Percentiles rank a stretch among this genome's conserved stretches.
phyloP scores from a whole-genome alignment of 1,140 invertebrate genomes.

The Onthophagus taurus region DNA sequence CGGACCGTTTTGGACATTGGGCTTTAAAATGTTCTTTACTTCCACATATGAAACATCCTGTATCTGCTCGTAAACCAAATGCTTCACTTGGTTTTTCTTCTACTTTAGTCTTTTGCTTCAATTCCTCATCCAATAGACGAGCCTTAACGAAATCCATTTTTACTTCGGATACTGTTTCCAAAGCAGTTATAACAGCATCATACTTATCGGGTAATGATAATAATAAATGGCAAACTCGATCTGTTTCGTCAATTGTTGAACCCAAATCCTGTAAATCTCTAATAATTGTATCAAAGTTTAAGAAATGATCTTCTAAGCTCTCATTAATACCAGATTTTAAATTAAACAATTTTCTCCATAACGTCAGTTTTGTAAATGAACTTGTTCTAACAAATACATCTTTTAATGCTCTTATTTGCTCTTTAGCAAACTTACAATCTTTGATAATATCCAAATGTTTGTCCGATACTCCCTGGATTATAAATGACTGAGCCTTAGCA shows the following conservation, averaged over 20 bases:
- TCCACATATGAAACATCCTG: conserved; percentile 12
- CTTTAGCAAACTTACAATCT: conserved; percentile 13
- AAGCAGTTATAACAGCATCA: conserved; percentile 10
- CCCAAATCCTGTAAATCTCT: conserved; percentile 24
- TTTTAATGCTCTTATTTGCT: conserved; percentile 11
- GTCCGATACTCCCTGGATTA: conserved; percentile 17
- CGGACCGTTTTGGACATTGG: conserved; percentile 1
- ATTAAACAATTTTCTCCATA: conserved; percentile 17
- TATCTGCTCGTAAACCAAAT: neutral
- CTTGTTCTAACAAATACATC: conserved; percentile 18
- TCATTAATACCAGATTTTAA: conserved; percentile 14
- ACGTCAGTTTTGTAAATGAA: conserved; percentile 15
- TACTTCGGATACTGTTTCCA: conserved; percentile 25
- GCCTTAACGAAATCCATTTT: conserved; percentile 38
- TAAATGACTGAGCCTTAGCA: conserved; percentile 16
- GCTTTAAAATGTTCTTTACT: conserved; percentile 4
- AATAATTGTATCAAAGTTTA: conserved; percentile 18
- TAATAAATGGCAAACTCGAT: conserved; percentile 34
- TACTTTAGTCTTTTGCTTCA: conserved; percentile 23
- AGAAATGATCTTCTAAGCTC: conserved; percentile 20
- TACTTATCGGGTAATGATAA: conserved; percentile 30
- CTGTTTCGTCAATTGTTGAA: conserved; percentile 33
- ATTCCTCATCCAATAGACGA: conserved; percentile 35
- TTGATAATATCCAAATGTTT: conserved; percentile 20
- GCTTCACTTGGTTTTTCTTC: neutral